These are phyloP conservation scores for Microctenopoma lineatum DNA, from an alignment of 2,797 vertebrate genomes.

Conservation along the genomic window DNA sequence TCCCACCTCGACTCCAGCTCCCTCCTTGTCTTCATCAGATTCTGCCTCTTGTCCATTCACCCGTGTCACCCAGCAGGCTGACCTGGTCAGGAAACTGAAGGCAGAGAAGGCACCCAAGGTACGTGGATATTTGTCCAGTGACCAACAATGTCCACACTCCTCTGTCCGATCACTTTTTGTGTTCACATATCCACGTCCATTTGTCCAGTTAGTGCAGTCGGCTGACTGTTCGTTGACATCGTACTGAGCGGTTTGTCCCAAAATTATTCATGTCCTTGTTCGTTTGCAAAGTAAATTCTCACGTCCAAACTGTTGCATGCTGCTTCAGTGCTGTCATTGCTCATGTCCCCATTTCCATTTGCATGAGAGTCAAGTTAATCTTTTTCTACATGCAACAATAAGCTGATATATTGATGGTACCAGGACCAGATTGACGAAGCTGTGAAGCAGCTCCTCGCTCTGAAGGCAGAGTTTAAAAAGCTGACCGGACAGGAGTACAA, in stretches of 20 bases:
- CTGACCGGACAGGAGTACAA: constrained; percentile 90
- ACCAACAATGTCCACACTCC: not conserved
- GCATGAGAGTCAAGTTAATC: constrained; percentile 38
- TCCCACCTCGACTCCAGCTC: constrained; percentile 48
- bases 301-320: not conserved
- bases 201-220: not conserved
- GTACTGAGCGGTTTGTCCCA: not conserved
- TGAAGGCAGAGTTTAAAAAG: constrained; percentile 90
- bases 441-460: constrained; percentile 86
- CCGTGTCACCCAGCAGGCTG: constrained; percentile 84
- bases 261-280: not conserved
- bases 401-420: constrained; percentile 64
- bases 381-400: constrained; percentile 12
- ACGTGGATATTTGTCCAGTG: not conserved
- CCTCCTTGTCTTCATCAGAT: constrained; percentile 33
- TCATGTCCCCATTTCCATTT: constrained; percentile 2
- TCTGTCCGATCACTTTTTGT: not conserved
- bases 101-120: constrained; percentile 87
- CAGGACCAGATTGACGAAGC: constrained; percentile 87
- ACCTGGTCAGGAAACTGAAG: constrained; percentile 86
- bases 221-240: not conserved
- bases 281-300: not conserved
- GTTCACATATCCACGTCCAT: not conserved
- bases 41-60: constrained; percentile 69
- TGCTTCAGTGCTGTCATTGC: not conserved